phyloP scores from a whole-genome alignment of 2,113 vertebrate species.

The Rafetus swinhoei region DNA sequence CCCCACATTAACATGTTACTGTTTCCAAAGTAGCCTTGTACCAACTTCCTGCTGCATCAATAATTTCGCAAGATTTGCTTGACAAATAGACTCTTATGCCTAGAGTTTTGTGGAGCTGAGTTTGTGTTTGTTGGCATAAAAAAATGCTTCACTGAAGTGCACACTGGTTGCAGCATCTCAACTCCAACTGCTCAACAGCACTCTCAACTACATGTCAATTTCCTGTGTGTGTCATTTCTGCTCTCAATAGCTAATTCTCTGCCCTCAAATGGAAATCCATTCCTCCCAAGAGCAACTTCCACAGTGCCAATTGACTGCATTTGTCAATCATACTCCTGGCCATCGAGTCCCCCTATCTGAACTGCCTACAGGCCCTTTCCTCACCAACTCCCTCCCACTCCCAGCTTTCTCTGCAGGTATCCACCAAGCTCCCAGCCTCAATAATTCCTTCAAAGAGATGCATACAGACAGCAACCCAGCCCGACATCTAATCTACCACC shows the following conservation, averaged over 20 bases:
- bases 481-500: not conserved
- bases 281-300: not conserved
- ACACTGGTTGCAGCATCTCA: not conserved
- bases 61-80: constrained; percentile 72
- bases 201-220: not conserved
- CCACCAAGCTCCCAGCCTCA: not conserved
- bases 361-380: not conserved
- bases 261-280: not conserved
- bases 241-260: not conserved
- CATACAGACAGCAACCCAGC: not conserved
- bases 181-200: not conserved
- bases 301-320: not conserved
- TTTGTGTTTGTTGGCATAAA: not conserved
- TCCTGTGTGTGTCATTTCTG: not conserved
- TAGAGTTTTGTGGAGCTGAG: not conserved
- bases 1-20: not conserved
- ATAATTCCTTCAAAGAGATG: not conserved
- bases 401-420: not conserved
- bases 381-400: not conserved
- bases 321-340: not conserved
- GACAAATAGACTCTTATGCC: constrained; percentile 51
- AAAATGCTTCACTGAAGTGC: not conserved
- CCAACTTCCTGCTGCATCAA: constrained; percentile 73
- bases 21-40: constrained; percentile 30
- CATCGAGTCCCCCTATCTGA: not conserved